Evolutionary conservation across 2,888 invertebrate genomes (phyloP).

Genomic region (Dolichopus griseipennis): DNA sequence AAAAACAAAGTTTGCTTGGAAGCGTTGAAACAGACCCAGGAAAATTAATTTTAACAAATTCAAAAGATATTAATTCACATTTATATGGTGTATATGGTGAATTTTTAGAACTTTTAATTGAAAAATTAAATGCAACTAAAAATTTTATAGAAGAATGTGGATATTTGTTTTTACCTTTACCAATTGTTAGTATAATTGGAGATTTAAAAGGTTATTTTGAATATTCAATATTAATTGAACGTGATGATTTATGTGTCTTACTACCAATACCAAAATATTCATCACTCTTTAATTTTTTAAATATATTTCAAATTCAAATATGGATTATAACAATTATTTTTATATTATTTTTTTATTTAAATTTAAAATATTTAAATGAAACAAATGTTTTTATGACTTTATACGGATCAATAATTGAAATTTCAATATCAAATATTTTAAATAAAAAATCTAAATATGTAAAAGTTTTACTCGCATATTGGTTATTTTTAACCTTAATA

Average conservation of each 20-base stretch:
- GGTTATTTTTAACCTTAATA: not conserved
- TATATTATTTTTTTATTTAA: not conserved
- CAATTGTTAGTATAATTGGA: not conserved
- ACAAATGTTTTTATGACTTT: not conserved
- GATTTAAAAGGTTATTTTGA: not conserved
- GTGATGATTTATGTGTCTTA: not conserved
- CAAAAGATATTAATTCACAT: not conserved
- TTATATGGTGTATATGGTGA: not conserved
- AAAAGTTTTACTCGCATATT: no score
- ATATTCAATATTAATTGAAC: not conserved
- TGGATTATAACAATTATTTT: not conserved
- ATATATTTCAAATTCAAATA: not conserved
- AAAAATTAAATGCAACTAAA: not conserved
- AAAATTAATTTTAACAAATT: not conserved
- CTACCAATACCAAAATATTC: not conserved
- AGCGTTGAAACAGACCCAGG: not conserved
- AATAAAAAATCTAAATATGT: not conserved
- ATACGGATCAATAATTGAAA: not conserved
- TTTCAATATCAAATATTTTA: not conserved
- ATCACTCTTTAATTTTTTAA: not conserved
- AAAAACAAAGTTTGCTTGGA: not conserved
- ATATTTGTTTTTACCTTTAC: not conserved
- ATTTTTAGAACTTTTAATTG: not conserved
- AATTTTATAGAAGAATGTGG: not conserved
- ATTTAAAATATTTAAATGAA: not conserved